phyloP scores from a whole-genome alignment of 1,140 invertebrate genomes.

The Nasonia vitripennis region DNA sequence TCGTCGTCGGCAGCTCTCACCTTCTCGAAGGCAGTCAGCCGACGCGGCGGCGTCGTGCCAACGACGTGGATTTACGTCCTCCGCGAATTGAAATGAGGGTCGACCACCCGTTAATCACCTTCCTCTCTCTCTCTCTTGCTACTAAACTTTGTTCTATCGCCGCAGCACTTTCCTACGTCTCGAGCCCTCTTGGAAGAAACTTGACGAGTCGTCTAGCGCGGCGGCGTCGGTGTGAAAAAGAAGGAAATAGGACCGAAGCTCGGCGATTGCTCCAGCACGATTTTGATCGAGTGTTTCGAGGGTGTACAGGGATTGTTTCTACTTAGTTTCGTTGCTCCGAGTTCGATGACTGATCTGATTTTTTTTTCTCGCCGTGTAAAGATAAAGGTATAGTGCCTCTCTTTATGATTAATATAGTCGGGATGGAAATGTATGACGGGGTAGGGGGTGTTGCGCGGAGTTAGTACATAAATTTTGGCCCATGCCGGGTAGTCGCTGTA shows the following conservation, averaged over 20 bases:
- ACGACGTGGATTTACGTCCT: slow-evolving; percentile 67
- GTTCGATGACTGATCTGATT: slow-evolving; percentile 27
- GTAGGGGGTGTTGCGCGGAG: no score
- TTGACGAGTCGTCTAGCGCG: slow-evolving; percentile 15
- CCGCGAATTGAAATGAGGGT: slow-evolving; percentile 67
- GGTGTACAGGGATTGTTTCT: background rate
- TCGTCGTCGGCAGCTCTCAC: slow-evolving; percentile 30
- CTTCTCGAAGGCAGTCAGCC: slow-evolving; percentile 36
- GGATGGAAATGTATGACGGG: background rate
- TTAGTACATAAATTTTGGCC: background rate
- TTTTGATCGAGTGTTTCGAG: slow-evolving; percentile 31
- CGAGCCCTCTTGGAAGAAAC: slow-evolving; percentile 38
- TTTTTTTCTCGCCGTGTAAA: background rate
- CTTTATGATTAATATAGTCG: background rate
- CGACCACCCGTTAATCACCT: slow-evolving; percentile 65
- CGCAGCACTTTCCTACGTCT: slow-evolving; percentile 15
- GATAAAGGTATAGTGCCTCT: background rate
- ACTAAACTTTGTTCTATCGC: slow-evolving; percentile 34
- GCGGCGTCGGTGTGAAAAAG: background rate
- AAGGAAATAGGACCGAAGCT: background rate
- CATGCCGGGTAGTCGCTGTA: background rate
- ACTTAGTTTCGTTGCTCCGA: background rate
- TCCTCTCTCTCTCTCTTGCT: slow-evolving; percentile 32
- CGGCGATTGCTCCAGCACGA: background rate
- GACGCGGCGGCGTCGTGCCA: slow-evolving; percentile 48